phyloP scores from a whole-genome alignment of 2,888 invertebrate species.

The Euplexia lucipara region DNA sequence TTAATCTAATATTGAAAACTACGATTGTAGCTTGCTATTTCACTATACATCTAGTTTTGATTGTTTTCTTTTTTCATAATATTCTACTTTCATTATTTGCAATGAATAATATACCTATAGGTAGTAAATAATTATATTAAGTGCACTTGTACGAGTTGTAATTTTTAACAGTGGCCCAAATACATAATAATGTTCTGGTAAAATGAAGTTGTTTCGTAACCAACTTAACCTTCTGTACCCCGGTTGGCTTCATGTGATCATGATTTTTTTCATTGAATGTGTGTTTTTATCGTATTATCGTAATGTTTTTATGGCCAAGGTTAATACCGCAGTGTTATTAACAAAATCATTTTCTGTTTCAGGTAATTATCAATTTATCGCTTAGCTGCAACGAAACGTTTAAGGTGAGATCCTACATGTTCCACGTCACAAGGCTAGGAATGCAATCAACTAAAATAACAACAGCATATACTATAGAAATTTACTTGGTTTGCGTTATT shows the following conservation, averaged over 20 bases:
- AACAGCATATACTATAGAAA: slow-evolving; percentile 9
- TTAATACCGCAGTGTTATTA: slow-evolving; percentile 59
- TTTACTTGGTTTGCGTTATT: slow-evolving; percentile 21
- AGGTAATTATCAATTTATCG: slow-evolving; percentile 77
- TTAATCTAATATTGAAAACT: too few species aligned
- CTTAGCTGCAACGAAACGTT: slow-evolving; percentile 69
- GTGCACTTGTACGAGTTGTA: slow-evolving; percentile 58
- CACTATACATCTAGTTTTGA: too few species aligned
- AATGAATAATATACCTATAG: too few species aligned
- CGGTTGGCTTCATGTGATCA: slow-evolving; percentile 71
- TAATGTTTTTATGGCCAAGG: slow-evolving; percentile 62
- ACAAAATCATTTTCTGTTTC: slow-evolving; percentile 77
- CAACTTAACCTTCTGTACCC: slow-evolving; percentile 80
- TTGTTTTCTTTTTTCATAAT: too few species aligned
- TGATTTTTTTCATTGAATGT: slow-evolving; percentile 72
- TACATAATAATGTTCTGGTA: slow-evolving; percentile 81
- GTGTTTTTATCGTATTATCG: slow-evolving; percentile 60
- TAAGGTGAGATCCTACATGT: slow-evolving; percentile 77
- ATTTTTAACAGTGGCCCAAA: slow-evolving; percentile 82
- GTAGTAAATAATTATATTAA: slow-evolving; percentile 19
- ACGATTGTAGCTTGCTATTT: too few species aligned
- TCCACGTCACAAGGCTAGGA: slow-evolving; percentile 23
- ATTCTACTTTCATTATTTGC: too few species aligned
- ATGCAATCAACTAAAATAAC: slow-evolving; percentile 36
- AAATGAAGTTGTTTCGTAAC: slow-evolving; percentile 82